phyloP scores from a whole-genome alignment of 2,888 invertebrate genomes.

The Leucophenga maculata region DNA sequence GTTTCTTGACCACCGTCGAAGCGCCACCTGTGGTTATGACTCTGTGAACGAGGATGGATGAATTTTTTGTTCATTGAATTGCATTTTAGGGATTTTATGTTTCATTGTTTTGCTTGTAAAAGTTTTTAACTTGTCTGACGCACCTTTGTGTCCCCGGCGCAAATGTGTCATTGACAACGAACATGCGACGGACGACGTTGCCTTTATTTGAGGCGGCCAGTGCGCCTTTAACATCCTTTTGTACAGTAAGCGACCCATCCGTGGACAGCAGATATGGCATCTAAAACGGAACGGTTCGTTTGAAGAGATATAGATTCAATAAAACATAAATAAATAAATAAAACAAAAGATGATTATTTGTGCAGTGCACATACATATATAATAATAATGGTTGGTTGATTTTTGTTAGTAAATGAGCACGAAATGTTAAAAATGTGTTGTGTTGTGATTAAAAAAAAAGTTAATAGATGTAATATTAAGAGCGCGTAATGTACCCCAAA shows the following conservation, averaged over 20 bases:
- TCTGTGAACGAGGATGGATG: constrained; percentile 56
- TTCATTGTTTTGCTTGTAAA: constrained; percentile 22
- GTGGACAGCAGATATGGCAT: constrained; percentile 72
- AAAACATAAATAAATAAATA: constrained; percentile 8
- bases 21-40: constrained; percentile 70
- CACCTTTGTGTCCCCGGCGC: constrained; percentile 71
- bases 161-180: constrained; percentile 72
- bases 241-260: constrained; percentile 72
- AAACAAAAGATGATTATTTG: not conserved
- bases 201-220: constrained; percentile 69
- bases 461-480: no score
- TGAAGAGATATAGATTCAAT: not conserved
- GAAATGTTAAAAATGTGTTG: not conserved
- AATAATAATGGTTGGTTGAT: no score
- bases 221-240: constrained; percentile 71
- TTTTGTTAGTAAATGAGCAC: no score
- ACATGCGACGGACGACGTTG: constrained; percentile 72
- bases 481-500: constrained; percentile 43
- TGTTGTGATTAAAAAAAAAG: constrained; percentile 16
- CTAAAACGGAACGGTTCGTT: constrained; percentile 53
- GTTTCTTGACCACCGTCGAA: constrained; percentile 70
- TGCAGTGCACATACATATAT: no score
- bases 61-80: constrained; percentile 25
- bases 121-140: constrained; percentile 36
- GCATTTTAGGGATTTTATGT: constrained; percentile 27